These are phyloP conservation scores for Xenopus borealis DNA, from an alignment of 2,113 vertebrate genomes.

Conservation along the genomic window DNA sequence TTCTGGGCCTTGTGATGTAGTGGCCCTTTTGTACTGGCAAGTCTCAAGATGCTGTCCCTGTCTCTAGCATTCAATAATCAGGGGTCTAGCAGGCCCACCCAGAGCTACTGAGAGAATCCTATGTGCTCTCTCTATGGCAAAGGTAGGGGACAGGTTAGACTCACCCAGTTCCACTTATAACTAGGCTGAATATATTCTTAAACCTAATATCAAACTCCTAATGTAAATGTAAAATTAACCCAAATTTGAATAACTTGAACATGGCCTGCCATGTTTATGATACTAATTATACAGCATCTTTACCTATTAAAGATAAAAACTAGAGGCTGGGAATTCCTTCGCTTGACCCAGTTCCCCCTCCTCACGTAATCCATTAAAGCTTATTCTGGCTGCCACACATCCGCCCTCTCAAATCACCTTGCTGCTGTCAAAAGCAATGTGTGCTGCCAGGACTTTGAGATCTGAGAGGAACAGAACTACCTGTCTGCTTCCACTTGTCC, in stretches of 20 bases:
- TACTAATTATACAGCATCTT: neutral
- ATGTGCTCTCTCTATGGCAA: too few species aligned
- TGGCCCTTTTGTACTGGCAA: too few species aligned
- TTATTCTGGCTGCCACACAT: neutral
- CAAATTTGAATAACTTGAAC: neutral
- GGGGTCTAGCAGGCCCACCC: too few species aligned
- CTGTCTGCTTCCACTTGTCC: neutral
- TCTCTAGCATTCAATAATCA: too few species aligned
- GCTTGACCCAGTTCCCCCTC: conserved; percentile 26
- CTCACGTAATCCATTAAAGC: conserved; percentile 27
- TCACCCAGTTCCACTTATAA: too few species aligned
- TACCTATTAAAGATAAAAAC: neutral
- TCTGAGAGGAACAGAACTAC: neutral
- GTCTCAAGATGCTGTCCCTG: too few species aligned
- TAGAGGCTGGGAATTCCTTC: conserved; percentile 18
- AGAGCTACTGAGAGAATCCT: too few species aligned
- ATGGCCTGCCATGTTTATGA: neutral
- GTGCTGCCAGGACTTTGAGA: neutral
- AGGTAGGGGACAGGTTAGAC: too few species aligned
- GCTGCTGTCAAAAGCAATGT: neutral
- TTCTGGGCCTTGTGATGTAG: too few species aligned
- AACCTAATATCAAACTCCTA: too few species aligned
- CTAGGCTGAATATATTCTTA: too few species aligned
- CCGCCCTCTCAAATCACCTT: conserved; percentile 31
- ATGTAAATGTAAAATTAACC: too few species aligned